Evolutionary conservation across 2,113 vertebrate genomes (phyloP).

Genomic region (Hemiprocne comata): DNA sequence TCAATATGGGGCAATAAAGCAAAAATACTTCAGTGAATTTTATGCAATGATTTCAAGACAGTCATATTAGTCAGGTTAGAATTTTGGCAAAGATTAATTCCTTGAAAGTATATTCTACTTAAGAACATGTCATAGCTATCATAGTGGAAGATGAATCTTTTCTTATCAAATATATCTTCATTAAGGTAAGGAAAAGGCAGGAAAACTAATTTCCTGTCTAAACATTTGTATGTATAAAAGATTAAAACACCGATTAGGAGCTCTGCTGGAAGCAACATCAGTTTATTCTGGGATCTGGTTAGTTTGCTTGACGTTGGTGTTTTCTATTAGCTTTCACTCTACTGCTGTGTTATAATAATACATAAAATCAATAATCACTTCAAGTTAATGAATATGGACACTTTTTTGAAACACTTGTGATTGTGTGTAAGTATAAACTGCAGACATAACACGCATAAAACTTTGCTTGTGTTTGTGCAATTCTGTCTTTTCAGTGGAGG

Average conservation of each 20-base stretch:
- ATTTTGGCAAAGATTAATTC: conserved; percentile 48
- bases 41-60: conserved; percentile 9
- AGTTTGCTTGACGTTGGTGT: neutral
- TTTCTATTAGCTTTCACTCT: conserved; percentile 19
- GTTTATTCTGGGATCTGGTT: conserved; percentile 35
- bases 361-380: neutral
- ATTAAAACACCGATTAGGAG: conserved; percentile 27
- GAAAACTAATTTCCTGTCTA: conserved; percentile 20
- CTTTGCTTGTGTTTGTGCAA: neutral
- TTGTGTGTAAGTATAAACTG: neutral
- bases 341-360: neutral
- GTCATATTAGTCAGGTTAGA: neutral
- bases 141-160: neutral
- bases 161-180: neutral
- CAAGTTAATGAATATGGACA: neutral
- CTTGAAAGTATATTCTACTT: neutral
- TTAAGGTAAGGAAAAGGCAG: conserved; percentile 48
- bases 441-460: neutral
- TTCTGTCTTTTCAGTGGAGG: neutral
- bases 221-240: conserved; percentile 29
- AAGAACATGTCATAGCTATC: neutral
- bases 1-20: neutral
- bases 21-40: neutral
- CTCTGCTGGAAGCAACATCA: neutral
- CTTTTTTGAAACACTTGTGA: neutral